Evolutionary conservation across 1,140 invertebrate genomes (phyloP).

Genomic region (Brachionus asplanchnoidis): DNA sequence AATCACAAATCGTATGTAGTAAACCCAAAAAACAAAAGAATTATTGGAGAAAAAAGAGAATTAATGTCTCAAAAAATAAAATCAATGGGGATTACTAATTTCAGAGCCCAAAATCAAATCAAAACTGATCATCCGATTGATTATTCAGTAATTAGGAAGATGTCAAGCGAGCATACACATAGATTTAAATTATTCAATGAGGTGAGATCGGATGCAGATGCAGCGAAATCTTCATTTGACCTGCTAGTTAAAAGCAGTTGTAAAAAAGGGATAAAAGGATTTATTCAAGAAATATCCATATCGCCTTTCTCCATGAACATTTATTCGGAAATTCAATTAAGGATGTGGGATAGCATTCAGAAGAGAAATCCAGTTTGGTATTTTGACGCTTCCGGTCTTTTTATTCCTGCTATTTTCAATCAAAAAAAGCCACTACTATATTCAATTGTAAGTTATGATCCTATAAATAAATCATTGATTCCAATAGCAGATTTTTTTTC

Average conservation of each 20-base stretch:
- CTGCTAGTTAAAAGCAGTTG: neutral
- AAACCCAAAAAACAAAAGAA: neutral
- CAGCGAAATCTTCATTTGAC: neutral
- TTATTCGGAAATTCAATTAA: neutral
- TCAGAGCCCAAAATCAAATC: neutral
- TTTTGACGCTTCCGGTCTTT: conserved; percentile 7
- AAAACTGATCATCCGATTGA: neutral
- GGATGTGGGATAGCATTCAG: too few relatives aligned
- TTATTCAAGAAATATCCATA: neutral
- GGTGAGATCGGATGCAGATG: neutral
- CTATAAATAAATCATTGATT: neutral
- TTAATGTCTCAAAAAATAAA: neutral
- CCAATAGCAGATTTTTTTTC: neutral
- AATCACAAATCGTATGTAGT: neutral
- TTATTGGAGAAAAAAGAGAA: conserved; percentile 25
- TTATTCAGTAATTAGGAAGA: neutral
- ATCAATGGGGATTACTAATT: neutral
- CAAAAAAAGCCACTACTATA: neutral
- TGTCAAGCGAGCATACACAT: neutral
- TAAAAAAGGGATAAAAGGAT: conserved; percentile 5
- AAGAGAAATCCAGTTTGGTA: conserved; percentile 7
- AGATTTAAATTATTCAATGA: neutral
- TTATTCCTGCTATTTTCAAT: neutral
- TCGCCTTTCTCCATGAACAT: neutral
- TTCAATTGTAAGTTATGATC: conserved; percentile 2